phyloP scores from a whole-genome alignment of 2,888 invertebrate genomes.

The Meloe dianella region DNA sequence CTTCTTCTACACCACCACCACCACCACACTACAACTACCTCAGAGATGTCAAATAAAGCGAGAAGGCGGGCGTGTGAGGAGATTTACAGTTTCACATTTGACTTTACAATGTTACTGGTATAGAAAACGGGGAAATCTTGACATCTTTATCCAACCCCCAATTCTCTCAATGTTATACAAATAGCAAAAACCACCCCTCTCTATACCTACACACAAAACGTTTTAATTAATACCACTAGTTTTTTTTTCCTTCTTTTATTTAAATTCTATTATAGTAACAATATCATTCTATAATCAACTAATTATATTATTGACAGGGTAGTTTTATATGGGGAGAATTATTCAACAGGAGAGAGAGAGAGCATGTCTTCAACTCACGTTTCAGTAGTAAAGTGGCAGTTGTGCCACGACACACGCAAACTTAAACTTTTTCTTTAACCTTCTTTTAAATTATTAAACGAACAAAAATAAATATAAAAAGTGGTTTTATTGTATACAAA shows the following conservation, averaged over 20 bases:
- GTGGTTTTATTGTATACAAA: no score
- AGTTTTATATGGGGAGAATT: not conserved
- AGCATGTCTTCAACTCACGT: not conserved
- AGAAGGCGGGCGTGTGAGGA: conserved; percentile 50
- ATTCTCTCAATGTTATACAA: conserved; percentile 3
- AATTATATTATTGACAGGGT: conserved; percentile 2
- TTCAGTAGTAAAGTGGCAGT: conserved; percentile 1
- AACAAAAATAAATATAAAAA: no score
- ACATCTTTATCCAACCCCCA: conserved; percentile 44
- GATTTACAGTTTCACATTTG: conserved; percentile 56
- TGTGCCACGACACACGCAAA: not conserved
- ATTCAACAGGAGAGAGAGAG: conserved; percentile 4
- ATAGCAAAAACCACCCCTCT: not conserved
- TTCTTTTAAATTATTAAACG: no score
- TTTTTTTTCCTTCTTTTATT: not conserved
- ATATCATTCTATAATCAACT: not conserved
- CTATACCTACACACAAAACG: not conserved
- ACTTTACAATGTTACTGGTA: conserved; percentile 55
- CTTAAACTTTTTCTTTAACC: not conserved
- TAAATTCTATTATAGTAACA: not conserved
- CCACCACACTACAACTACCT: conserved; percentile 27
- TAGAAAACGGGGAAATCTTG: conserved; percentile 29
- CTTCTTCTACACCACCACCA: not conserved
- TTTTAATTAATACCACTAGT: not conserved
- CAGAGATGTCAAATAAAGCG: conserved; percentile 50